Evolutionary conservation across 2,888 invertebrate species (phyloP).

Genomic region (Conistra vaccinii): DNA sequence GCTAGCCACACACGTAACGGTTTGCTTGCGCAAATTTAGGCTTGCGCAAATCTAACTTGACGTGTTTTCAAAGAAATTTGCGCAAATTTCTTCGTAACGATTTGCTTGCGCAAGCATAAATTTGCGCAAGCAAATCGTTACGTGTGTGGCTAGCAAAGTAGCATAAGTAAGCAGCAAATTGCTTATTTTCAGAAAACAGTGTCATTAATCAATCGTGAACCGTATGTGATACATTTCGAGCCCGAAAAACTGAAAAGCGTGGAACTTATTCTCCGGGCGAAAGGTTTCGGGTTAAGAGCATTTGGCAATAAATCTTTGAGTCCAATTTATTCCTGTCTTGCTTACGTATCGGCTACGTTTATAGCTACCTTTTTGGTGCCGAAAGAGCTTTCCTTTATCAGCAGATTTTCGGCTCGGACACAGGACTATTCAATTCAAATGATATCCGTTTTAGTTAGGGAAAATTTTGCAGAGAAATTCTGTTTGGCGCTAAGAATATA

Average conservation of each 20-base stretch:
- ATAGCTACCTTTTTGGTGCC: conserved; percentile 81
- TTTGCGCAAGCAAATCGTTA: no score
- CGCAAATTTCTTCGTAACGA: no score
- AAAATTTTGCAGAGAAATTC: conserved; percentile 32
- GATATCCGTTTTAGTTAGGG: conserved; percentile 64
- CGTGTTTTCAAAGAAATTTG: no score
- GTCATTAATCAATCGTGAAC: conserved; percentile 46
- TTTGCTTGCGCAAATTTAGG: no score
- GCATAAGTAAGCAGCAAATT: conserved; percentile 35
- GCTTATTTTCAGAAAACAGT: conserved; percentile 11
- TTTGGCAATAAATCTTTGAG: conserved; percentile 87
- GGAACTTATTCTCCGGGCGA: conserved; percentile 74
- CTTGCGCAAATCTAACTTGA: no score
- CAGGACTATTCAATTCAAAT: conserved; percentile 84
- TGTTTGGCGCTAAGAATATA: conserved; percentile 16
- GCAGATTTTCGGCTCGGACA: conserved; percentile 78
- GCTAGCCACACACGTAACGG: no score
- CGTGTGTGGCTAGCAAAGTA: no score
- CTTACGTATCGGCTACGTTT: conserved; percentile 83
- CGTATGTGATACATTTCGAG: conserved; percentile 65
- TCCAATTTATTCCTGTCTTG: conserved; percentile 87
- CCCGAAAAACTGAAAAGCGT: conserved; percentile 77
- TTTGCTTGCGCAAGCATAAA: no score
- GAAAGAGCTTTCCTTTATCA: conserved; percentile 82
- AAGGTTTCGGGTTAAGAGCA: conserved; percentile 86